phyloP scores from a whole-genome alignment of 2,888 invertebrate species.

The Synergus laeviventris region DNA sequence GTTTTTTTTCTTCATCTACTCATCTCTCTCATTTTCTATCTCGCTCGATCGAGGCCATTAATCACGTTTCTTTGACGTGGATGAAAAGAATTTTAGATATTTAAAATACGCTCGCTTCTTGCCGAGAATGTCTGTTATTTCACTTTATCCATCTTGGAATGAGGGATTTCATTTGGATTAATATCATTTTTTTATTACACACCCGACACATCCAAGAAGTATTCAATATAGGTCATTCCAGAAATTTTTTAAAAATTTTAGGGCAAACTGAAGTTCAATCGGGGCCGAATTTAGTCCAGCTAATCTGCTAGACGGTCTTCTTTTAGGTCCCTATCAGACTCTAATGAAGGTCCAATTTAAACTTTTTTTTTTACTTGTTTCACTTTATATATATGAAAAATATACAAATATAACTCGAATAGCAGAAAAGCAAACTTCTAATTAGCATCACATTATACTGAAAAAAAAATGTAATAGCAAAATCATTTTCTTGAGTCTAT shows the following conservation, averaged over 20 bases:
- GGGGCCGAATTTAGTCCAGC: no score
- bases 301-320: no score
- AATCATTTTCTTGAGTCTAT: no score
- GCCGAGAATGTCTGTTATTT: slow-evolving; percentile 28
- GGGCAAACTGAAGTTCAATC: no score
- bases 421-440: no score
- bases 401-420: no score
- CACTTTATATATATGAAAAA: no score
- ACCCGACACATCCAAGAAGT: neutral
- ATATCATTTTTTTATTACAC: neutral
- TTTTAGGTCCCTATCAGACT: no score
- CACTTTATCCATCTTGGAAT: slow-evolving; percentile 2
- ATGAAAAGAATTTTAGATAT: slow-evolving; percentile 38
- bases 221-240: neutral
- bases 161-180: slow-evolving; percentile 36
- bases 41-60: slow-evolving; percentile 35
- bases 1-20: slow-evolving; percentile 2
- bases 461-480: no score
- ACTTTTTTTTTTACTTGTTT: no score
- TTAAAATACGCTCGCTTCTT: slow-evolving; percentile 37
- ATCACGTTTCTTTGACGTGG: slow-evolving; percentile 34
- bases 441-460: no score
- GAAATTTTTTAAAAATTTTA: neutral
- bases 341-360: no score
- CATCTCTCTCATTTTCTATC: slow-evolving; percentile 27